Conservation (phyloP, 2,888 invertebrate genomes). For the Eristalinus sepulchralis region DNA sequence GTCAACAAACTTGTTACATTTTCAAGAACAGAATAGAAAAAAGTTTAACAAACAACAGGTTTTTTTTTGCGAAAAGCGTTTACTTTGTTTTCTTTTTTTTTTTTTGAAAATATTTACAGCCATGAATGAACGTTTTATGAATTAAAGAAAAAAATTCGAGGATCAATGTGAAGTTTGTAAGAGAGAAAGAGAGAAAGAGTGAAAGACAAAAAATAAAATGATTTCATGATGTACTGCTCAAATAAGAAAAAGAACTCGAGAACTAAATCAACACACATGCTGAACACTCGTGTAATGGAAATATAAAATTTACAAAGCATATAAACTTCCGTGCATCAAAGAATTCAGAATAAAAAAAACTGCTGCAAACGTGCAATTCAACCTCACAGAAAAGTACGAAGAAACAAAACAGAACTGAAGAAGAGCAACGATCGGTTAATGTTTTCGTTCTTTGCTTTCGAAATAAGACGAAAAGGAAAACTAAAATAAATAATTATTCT, state of each 20-base stretch:
- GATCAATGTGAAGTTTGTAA: conserved; percentile 62
- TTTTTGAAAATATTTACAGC: conserved; percentile 26
- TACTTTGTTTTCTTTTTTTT: conserved; percentile 8
- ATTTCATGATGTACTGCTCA: not conserved
- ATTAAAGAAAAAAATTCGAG: conserved; percentile 56
- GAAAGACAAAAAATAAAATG: not conserved
- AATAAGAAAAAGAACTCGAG: not conserved
- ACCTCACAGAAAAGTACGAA: conserved; percentile 4
- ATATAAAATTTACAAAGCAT: not conserved
- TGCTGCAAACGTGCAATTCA: not conserved
- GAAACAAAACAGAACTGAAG: conserved; percentile 11
- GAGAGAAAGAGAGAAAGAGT: conserved; percentile 25
- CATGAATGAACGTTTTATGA: conserved; percentile 45
- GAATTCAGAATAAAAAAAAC: not conserved
- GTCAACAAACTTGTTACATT: conserved; percentile 13
- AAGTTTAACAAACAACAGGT: conserved; percentile 57
- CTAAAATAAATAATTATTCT: conserved; percentile 15
- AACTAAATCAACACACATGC: conserved; percentile 22
- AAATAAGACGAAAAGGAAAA: conserved; percentile 21
- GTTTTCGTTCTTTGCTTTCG: not conserved
- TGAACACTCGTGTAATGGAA: not conserved
- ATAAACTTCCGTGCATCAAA: not conserved
- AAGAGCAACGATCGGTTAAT: not conserved
- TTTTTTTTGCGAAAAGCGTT: conserved; percentile 51
- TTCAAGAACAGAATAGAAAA: conserved; percentile 8